Percentiles rank a stretch among this genome's conserved stretches.
phyloP scores from a whole-genome alignment of 2,888 invertebrate species.

The Nephrotoma appendiculata region DNA sequence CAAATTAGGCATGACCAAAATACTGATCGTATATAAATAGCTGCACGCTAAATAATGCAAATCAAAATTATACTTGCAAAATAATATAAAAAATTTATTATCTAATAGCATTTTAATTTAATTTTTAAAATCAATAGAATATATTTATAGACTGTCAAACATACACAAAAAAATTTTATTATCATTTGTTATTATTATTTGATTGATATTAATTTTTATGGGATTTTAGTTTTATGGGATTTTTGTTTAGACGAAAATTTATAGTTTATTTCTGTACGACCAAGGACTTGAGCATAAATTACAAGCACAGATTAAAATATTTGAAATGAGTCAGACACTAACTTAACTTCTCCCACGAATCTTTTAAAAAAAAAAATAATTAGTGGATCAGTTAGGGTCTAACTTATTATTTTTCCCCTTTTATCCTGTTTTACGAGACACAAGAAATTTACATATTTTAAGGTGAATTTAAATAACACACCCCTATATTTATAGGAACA shows the following conservation, averaged over 20 bases:
- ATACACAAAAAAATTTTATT: not conserved
- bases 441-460: no score
- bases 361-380: no score
- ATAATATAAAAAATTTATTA: not conserved
- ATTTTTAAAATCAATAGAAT: not conserved
- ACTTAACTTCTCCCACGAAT: no score
- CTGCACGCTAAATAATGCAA: not conserved
- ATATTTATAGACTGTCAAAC: not conserved
- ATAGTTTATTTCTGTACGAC: not conserved
- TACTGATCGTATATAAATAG: not conserved
- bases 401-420: no score
- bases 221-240: not conserved
- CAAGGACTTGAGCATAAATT: not conserved
- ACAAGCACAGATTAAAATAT: no score
- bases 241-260: not conserved
- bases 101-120: not conserved
- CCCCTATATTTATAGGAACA: no score
- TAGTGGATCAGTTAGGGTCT: no score
- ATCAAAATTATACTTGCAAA: not conserved
- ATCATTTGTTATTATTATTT: not conserved
- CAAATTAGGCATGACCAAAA: not conserved
- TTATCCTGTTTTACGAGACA: no score
- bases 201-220: not conserved
- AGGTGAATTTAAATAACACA: no score
- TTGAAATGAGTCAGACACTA: no score